phyloP scores from a whole-genome alignment of 2,113 vertebrate species.

The Scartelaos histophorus region DNA sequence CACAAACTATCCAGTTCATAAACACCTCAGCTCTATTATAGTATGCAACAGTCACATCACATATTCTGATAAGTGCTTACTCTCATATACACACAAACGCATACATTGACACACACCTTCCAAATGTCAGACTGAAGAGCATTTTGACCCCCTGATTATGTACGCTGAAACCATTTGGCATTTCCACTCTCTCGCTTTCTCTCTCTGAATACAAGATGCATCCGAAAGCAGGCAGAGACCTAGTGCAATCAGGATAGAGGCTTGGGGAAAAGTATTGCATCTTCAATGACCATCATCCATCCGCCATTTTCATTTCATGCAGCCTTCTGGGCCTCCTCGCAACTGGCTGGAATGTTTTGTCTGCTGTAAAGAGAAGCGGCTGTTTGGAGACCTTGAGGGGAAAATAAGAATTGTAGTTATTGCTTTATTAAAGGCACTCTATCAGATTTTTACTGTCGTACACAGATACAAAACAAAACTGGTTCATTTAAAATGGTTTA shows the following conservation, averaged over 20 bases:
- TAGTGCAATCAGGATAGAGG: constrained; percentile 29
- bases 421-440: neutral
- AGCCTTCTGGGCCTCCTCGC: constrained; percentile 17
- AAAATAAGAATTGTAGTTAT: constrained; percentile 24
- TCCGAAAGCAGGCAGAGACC: constrained; percentile 5
- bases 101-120: neutral
- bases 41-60: neutral
- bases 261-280: constrained; percentile 18
- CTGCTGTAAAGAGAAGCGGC: neutral
- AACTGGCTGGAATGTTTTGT: constrained; percentile 25
- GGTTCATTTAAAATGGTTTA: too few relatives aligned
- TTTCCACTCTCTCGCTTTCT: constrained; percentile 23
- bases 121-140: constrained; percentile 13
- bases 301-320: constrained; percentile 32
- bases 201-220: constrained; percentile 6
- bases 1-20: neutral
- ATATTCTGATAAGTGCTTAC: neutral
- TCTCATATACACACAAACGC: neutral
- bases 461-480: too few relatives aligned
- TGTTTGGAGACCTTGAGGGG: constrained; percentile 5
- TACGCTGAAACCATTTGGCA: constrained; percentile 7
- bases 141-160: neutral
- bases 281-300: constrained; percentile 14
- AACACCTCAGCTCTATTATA: neutral
- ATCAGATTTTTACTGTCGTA: too few relatives aligned